phyloP scores from a whole-genome alignment of 2,888 invertebrate genomes.

The Cantharis rustica region DNA sequence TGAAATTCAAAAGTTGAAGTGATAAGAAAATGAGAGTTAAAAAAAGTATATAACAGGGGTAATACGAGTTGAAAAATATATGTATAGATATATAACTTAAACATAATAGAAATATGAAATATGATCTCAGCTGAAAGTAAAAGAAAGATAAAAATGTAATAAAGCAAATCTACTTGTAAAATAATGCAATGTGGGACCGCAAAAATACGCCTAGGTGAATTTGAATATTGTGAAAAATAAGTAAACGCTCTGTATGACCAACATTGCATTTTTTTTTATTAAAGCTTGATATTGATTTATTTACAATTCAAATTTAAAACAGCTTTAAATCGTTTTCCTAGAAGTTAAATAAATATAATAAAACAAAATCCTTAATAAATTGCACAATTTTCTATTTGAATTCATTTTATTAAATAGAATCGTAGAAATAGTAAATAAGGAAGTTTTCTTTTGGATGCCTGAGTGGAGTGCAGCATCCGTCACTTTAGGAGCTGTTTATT shows the following conservation, averaged over 20 bases:
- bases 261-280: neutral
- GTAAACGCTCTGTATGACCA: neutral
- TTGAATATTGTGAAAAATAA: neutral
- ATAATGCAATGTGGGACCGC: neutral
- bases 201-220: neutral
- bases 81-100: neutral
- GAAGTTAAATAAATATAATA: neutral
- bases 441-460: neutral
- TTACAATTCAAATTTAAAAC: neutral
- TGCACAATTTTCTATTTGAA: neutral
- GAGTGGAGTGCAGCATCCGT: neutral
- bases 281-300: neutral
- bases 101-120: neutral
- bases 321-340: neutral
- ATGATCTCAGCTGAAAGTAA: neutral
- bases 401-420: neutral
- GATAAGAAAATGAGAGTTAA: neutral
- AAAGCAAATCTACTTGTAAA: neutral
- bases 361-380: neutral
- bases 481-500: neutral
- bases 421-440: neutral
- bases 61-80: neutral
- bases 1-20: neutral
- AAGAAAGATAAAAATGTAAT: neutral
- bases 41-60: neutral